A percentile compares a stretch with the other conserved stretches of the same genome.
phyloP scores from a whole-genome alignment of 2,113 vertebrate genomes.

The Cyanoderma ruficeps region DNA sequence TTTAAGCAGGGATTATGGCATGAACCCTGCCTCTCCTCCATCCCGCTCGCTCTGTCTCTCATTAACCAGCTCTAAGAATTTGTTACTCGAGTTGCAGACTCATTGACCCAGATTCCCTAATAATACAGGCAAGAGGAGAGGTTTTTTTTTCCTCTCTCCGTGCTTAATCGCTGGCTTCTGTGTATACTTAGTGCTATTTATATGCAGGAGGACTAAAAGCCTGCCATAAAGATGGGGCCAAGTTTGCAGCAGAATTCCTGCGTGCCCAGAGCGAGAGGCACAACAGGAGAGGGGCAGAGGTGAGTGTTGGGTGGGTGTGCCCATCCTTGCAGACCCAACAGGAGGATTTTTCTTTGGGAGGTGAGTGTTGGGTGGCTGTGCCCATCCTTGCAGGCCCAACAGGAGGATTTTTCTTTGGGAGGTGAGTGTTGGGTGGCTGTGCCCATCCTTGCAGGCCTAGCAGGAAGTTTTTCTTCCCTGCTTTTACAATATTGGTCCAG shows the following conservation, averaged over 20 bases:
- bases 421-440: not conserved
- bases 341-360: not conserved
- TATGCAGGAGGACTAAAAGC: constrained; percentile 25
- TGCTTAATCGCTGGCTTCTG: constrained; percentile 33
- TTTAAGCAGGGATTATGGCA: constrained; percentile 8
- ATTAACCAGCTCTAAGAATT: constrained; percentile 43
- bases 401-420: not conserved
- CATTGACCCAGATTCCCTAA: constrained; percentile 41
- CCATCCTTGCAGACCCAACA: not conserved
- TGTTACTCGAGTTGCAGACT: constrained; percentile 49
- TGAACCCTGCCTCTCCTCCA: not conserved
- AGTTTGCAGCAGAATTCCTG: not conserved
- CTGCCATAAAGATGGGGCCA: constrained; percentile 26
- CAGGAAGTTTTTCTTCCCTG: not conserved
- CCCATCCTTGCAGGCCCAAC: not conserved
- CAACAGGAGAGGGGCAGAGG: not conserved
- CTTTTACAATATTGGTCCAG: not conserved
- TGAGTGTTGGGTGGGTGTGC: not conserved
- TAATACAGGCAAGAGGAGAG: constrained; percentile 18
- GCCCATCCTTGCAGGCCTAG: not conserved
- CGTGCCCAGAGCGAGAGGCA: not conserved
- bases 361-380: not conserved
- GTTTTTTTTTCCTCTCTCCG: not conserved
- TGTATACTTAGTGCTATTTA: constrained; percentile 36
- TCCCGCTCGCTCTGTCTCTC: not conserved